Evolutionary conservation across 2,888 invertebrate genomes (phyloP).

Genomic region (Pseudococcus longispinus): DNA sequence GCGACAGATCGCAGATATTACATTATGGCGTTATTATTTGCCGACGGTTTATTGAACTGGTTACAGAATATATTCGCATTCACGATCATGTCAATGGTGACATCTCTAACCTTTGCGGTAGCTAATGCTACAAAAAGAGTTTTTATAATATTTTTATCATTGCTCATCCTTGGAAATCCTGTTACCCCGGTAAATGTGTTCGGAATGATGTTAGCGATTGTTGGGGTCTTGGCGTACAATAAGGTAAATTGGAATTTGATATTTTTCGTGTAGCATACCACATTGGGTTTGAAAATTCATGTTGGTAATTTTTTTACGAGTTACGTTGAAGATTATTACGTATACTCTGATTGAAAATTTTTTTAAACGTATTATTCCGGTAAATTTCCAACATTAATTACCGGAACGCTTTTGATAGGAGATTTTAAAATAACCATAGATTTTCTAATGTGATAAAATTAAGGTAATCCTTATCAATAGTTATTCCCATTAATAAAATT

Average conservation of each 20-base stretch:
- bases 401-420: too few species aligned
- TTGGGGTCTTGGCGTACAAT: constrained; percentile 90
- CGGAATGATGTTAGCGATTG: constrained; percentile 89
- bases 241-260: constrained; percentile 66
- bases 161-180: constrained; percentile 88
- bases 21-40: constrained; percentile 70
- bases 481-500: constrained; percentile 58
- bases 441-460: not conserved
- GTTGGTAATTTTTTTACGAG: too few species aligned
- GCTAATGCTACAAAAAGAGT: constrained; percentile 94
- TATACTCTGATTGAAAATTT: too few species aligned
- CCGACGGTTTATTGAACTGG: constrained; percentile 90
- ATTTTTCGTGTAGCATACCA: not conserved
- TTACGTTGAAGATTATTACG: too few species aligned
- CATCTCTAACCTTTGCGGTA: constrained; percentile 95
- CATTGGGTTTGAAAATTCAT: too few species aligned
- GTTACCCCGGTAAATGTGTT: constrained; percentile 84
- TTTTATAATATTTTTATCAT: constrained; percentile 86
- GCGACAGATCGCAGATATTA: constrained; percentile 66
- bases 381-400: too few species aligned
- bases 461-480: not conserved
- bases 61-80: constrained; percentile 95
- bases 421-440: not conserved
- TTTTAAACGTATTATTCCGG: too few species aligned
- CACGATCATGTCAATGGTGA: constrained; percentile 86